Conservation (phyloP, 92 coral and sea anemone genomes). For the Bergia puertoricense region DNA sequence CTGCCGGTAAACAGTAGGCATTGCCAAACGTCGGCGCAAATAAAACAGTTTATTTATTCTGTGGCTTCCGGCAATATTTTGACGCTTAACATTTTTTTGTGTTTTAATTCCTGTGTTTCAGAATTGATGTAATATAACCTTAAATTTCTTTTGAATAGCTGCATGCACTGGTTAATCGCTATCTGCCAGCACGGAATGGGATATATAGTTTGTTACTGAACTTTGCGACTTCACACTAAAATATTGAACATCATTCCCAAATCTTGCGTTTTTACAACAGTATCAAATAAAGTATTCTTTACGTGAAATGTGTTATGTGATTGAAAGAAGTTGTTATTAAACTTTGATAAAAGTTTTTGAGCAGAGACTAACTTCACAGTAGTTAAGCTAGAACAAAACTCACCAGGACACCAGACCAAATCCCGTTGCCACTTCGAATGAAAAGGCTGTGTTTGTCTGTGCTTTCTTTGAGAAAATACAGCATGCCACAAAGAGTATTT, state of each 20-base stretch:
- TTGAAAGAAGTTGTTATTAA: neutral
- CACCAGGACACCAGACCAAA: constrained; percentile 34
- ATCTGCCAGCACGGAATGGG: neutral
- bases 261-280: neutral
- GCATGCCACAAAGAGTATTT: constrained; percentile 19
- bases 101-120: neutral
- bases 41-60: neutral
- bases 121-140: neutral
- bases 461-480: constrained; percentile 20
- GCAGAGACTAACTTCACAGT: neutral
- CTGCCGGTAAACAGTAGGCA: neutral
- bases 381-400: neutral
- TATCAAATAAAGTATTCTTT: neutral
- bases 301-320: neutral
- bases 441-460: neutral
- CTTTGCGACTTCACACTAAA: neutral
- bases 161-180: neutral
- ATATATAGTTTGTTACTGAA: too few species aligned
- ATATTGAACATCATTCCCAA: neutral
- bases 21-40: neutral
- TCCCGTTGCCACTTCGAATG: constrained; percentile 34
- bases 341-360: neutral
- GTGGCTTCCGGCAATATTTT: constrained; percentile 22
- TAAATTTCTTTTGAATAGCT: neutral
- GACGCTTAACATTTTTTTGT: neutral